These are phyloP conservation scores for Gymnogyps californianus DNA, from an alignment of 2,113 vertebrate species.

Conservation along the genomic window DNA sequence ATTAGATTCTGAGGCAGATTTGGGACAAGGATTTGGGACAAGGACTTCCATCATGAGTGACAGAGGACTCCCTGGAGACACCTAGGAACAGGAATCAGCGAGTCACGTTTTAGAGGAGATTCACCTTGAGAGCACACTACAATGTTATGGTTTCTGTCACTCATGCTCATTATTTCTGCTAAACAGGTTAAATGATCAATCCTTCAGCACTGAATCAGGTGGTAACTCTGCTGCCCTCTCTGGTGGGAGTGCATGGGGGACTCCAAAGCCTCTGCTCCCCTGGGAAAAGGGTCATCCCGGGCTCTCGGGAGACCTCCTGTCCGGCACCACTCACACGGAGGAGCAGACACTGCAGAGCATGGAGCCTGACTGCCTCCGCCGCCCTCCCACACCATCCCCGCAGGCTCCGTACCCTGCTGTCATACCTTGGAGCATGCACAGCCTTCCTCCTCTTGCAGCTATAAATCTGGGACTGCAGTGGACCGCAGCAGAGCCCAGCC, in stretches of 20 bases:
- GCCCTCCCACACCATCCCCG: background rate
- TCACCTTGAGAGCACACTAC: background rate
- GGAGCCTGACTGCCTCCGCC: rapidly evolving
- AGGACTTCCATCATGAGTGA: background rate
- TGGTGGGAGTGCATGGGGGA: rapidly evolving
- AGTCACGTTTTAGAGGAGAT: background rate
- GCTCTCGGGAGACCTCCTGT: background rate
- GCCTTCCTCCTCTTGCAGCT: background rate
- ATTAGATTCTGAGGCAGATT: background rate
- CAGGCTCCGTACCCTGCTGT: background rate
- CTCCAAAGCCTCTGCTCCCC: background rate
- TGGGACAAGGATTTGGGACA: background rate
- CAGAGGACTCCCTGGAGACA: background rate
- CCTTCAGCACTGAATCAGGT: no score
- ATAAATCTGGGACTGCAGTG: rapidly evolving
- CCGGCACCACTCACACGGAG: rapidly evolving
- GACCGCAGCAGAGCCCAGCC: no score
- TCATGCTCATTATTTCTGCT: background rate
- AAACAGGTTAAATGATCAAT: background rate
- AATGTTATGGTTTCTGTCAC: background rate
- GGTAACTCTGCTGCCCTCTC: background rate
- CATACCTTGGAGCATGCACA: rapidly evolving
- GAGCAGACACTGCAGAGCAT: background rate
- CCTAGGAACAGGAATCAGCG: background rate
- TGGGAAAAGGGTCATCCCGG: background rate